Evolutionary conservation across 2,113 vertebrate species (phyloP).

Genomic region (Chloebia gouldiae): DNA sequence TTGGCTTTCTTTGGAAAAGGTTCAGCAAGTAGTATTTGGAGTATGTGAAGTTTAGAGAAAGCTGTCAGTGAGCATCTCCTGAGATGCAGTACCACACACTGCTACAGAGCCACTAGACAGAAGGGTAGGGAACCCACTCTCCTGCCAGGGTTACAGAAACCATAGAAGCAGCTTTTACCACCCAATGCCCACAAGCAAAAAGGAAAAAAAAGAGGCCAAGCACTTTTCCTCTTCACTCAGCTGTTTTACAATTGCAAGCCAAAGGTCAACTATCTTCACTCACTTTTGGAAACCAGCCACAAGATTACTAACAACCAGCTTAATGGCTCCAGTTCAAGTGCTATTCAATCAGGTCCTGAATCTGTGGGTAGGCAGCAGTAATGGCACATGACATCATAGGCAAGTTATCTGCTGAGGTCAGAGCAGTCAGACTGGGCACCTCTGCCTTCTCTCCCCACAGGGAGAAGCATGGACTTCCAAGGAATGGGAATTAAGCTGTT

Average conservation of each 20-base stretch:
- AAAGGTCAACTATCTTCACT: constrained; percentile 67
- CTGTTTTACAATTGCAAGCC: constrained; percentile 59
- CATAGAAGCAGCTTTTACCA: neutral
- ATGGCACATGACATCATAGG: constrained; percentile 65
- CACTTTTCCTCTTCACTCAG: constrained; percentile 52
- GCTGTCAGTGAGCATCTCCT: neutral
- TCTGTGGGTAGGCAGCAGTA: constrained; percentile 29
- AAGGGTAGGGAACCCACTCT: neutral
- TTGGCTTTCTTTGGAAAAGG: neutral
- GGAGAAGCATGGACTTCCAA: neutral
- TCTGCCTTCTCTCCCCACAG: neutral
- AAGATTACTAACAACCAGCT: constrained; percentile 71
- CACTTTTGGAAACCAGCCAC: constrained; percentile 68
- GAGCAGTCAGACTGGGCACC: neutral
- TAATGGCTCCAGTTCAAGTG: constrained; percentile 65
- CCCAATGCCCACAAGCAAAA: neutral
- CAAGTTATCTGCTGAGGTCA: constrained; percentile 58
- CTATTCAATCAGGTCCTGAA: constrained; percentile 24
- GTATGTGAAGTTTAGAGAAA: neutral
- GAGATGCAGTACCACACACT: neutral
- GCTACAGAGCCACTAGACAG: neutral
- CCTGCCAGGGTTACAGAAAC: neutral
- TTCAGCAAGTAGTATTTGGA: neutral
- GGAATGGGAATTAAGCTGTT: neutral
- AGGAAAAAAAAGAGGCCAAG: neutral